Percentiles rank a stretch among this genome's conserved stretches.
These are phyloP conservation scores for Watsonalla binaria DNA, from an alignment of 2,888 invertebrate species.

Conservation along the genomic window DNA sequence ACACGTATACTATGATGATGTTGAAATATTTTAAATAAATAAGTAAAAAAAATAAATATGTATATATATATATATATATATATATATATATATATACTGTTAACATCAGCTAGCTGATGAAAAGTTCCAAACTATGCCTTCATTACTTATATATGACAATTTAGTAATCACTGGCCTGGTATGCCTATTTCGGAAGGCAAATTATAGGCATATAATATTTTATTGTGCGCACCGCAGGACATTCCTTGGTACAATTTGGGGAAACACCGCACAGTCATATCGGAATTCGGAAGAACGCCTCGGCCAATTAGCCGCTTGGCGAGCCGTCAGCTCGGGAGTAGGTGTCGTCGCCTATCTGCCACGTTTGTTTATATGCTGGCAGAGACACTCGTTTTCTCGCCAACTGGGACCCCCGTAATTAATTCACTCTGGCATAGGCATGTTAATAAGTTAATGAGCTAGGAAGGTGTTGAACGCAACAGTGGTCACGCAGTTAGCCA, in stretches of 20 bases:
- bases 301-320: conserved; percentile 40
- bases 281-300: conserved; percentile 33
- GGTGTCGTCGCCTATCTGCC: conserved; percentile 39
- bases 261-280: conserved; percentile 51
- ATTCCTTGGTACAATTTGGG: conserved; percentile 33
- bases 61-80: too few relatives aligned
- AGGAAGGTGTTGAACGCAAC: conserved; percentile 11
- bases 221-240: conserved; percentile 12
- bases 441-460: conserved; percentile 41
- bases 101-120: too few relatives aligned
- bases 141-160: too few relatives aligned
- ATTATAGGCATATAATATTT: background rate
- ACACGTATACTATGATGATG: too few relatives aligned
- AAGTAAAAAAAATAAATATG: too few relatives aligned
- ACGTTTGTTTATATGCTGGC: conserved; percentile 55
- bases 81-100: too few relatives aligned
- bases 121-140: too few relatives aligned
- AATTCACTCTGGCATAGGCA: conserved; percentile 47
- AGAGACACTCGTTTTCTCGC: conserved; percentile 42
- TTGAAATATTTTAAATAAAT: too few relatives aligned
- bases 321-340: conserved; percentile 32
- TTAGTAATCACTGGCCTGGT: too few relatives aligned
- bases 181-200: background rate
- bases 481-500: conserved; percentile 3
- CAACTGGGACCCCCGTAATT: conserved; percentile 50